A percentile compares a stretch with the other conserved stretches of the same genome.
These are phyloP conservation scores for Smittia aterrima DNA, from an alignment of 2,888 invertebrate genomes.

Conservation along the genomic window DNA sequence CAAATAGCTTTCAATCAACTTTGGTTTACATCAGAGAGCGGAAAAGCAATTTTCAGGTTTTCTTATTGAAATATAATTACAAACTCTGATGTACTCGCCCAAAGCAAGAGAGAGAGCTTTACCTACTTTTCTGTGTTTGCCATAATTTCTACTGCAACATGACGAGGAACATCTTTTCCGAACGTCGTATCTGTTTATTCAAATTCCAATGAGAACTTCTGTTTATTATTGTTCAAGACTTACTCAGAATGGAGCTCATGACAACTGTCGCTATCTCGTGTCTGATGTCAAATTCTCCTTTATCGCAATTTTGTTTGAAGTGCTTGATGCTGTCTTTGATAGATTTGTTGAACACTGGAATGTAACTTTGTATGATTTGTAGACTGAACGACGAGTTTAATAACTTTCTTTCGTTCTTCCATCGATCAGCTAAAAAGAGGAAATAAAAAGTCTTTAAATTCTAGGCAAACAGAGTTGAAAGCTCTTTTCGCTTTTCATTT, in stretches of 20 bases:
- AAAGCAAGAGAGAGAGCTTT: no score
- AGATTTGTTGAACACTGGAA: constrained; percentile 29
- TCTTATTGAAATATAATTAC: no score
- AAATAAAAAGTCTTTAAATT: no score
- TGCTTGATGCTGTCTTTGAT: neutral
- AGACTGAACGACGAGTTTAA: constrained; percentile 28
- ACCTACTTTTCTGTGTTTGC: constrained; percentile 28
- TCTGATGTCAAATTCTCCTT: constrained; percentile 27
- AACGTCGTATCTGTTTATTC: constrained; percentile 30
- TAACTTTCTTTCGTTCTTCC: constrained; percentile 33
- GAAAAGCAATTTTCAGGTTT: no score
- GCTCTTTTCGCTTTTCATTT: neutral
- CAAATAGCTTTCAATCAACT: no score
- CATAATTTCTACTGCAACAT: constrained; percentile 19
- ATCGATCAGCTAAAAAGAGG: constrained; percentile 17
- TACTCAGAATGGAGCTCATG: constrained; percentile 36
- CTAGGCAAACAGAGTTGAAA: no score
- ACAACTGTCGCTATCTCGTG: neutral
- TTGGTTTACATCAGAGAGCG: no score
- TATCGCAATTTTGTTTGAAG: constrained; percentile 23
- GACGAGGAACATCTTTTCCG: constrained; percentile 19
- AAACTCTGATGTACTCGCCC: no score
- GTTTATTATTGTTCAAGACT: neutral
- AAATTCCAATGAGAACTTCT: neutral
- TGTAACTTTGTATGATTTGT: constrained; percentile 18